Base-by-base conservation (phyloP, 2,888 invertebrate genomes). In the Clusia tigrina region DNA sequence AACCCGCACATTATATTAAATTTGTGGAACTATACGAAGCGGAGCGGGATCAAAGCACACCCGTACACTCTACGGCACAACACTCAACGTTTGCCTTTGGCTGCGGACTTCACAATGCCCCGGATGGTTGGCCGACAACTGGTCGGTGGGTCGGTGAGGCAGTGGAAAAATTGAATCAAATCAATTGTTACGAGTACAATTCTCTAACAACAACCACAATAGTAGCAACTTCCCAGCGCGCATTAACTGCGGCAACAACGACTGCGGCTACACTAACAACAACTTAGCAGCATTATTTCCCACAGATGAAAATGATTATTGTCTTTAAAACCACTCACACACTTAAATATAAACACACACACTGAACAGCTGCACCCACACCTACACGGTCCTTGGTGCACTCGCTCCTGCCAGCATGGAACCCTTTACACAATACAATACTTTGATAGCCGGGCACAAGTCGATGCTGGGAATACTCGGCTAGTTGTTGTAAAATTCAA, bases 291-390 rank as follows among this genome's bases (percentile, higher is more conserved):
- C 32, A 48, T 48, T 48, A 48, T 22, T 18, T 20, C 48, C 5
- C 22, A 48, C 22, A 20, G 48, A 48, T 48, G 48, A 48, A 48
- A 48, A 48, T 20, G 22, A 48, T 48, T 48, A 48, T 48, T 48
- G 48, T 48, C n/a, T 48, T 22, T 18, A 15, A 48, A 48, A 48
- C 48, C 48, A 15, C 48, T n/a, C n/a, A n/a, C n/a, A n/a, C n/a
- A n/a, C n/a, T n/a, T n/a, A n/a, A n/a, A n/a, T n/a, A n/a, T n/a
- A n/a, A 18, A 17, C 48, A 20, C 18, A 48, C 5, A 48, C 2
- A 2, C 48, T 18, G 18, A 20, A 15, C 2, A 18, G 20, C 15
- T 17, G n/a, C 9, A 20, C 48, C 18, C 48, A 48, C 48, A 48
- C 18, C 18, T 22, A 48, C 48, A 48, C 48, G 12, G 32, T 12